These are phyloP conservation scores for Choreutis nemorana DNA, from an alignment of 2,888 invertebrate genomes.

Conservation along the genomic window DNA sequence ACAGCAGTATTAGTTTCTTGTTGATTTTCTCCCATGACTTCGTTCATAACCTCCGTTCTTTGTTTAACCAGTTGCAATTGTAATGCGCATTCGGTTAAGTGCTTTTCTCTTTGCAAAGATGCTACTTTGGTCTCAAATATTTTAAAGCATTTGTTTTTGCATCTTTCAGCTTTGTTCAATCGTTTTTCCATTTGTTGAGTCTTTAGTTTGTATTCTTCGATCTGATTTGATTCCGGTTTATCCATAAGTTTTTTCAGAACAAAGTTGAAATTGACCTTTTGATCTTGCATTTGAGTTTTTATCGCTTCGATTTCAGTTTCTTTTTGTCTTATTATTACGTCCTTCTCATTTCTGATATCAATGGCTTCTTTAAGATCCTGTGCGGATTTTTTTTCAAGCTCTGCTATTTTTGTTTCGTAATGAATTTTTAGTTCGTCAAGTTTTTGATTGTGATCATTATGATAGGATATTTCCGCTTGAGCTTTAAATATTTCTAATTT, in stretches of 20 bases:
- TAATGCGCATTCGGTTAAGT: slow-evolving; percentile 39
- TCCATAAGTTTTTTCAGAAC: slow-evolving; percentile 28
- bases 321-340: slow-evolving; percentile 11
- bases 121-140: slow-evolving; percentile 38
- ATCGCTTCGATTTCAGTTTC: slow-evolving; percentile 27
- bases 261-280: slow-evolving; percentile 27
- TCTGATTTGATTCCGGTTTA: slow-evolving; percentile 21
- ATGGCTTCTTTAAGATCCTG: slow-evolving; percentile 20
- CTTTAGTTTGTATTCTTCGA: slow-evolving; percentile 20
- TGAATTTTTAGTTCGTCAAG: slow-evolving; percentile 26
- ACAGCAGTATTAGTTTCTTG: slow-evolving; percentile 31
- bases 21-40: slow-evolving; percentile 38
- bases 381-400: slow-evolving; percentile 22
- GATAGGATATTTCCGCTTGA: too few species aligned
- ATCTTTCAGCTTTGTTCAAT: slow-evolving; percentile 38
- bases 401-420: slow-evolving; percentile 33
- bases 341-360: slow-evolving; percentile 25
- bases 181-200: slow-evolving; percentile 35
- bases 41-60: slow-evolving; percentile 38
- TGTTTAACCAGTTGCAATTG: slow-evolving; percentile 45
- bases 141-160: slow-evolving; percentile 30
- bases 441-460: too few species aligned
- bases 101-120: slow-evolving; percentile 40
- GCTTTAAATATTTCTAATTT: slow-evolving; percentile 32
- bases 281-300: slow-evolving; percentile 26